Conservation (phyloP, 2,888 invertebrate genomes). For the Muschampia plurimacula region DNA sequence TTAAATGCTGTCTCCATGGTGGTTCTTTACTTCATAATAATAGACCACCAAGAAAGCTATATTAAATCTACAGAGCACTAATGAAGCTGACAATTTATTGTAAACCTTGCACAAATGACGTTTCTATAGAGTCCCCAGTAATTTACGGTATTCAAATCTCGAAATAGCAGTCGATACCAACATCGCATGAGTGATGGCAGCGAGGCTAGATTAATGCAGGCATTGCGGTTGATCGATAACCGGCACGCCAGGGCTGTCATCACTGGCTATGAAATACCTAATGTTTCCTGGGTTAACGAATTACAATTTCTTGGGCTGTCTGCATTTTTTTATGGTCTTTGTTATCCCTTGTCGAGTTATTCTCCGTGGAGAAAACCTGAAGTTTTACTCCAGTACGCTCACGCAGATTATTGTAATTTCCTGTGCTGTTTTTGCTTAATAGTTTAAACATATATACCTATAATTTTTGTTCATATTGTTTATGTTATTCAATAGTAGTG, state of each 20-base stretch:
- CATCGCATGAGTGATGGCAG: constrained; percentile 34
- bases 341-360: too few relatives aligned
- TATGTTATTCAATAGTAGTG: too few relatives aligned
- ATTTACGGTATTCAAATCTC: constrained; percentile 30
- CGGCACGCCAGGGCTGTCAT: constrained; percentile 23
- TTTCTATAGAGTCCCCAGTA: background rate
- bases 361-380: too few relatives aligned
- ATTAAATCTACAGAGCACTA: constrained; percentile 2
- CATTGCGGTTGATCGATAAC: constrained; percentile 37
- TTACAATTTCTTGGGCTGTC: background rate
- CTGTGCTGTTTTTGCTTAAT: too few relatives aligned
- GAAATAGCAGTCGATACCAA: constrained; percentile 34
- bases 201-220: constrained; percentile 35
- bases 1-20: background rate
- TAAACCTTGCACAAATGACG: background rate
- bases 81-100: constrained; percentile 17
- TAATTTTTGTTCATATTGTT: too few relatives aligned
- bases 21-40: constrained; percentile 10
- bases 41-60: background rate
- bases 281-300: background rate
- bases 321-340: too few relatives aligned
- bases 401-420: too few relatives aligned
- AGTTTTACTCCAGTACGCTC: too few relatives aligned
- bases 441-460: too few relatives aligned
- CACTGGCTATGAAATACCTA: background rate